Evolutionary conservation across 1,140 invertebrate species (phyloP), one percentile per base, ranked within the genome.

Genomic region (Drosophila yakuba): DNA sequence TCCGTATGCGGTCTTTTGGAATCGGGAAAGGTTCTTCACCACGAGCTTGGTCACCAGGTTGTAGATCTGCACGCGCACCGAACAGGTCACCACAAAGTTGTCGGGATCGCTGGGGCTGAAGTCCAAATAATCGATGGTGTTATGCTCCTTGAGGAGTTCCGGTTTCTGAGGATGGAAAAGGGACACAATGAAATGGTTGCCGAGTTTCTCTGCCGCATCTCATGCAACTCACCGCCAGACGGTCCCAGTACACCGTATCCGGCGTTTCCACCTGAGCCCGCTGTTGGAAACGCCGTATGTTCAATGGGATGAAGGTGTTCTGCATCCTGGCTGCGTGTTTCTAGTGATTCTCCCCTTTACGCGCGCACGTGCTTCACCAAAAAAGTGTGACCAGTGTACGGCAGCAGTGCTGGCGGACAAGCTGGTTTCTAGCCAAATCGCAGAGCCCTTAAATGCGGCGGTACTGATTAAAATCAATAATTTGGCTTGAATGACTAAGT

Each of bases 31-130:
- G 91, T 97, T 98, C 90, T 97, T 97, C 1, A 95, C 94, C 0
- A 96, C 95, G 61, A 97, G 93, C 93, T 97, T 97, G 44, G 96
- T 98, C 35, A 97, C 95, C 8, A 97, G 95, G 93, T 97, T 97
- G 91, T 98, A 98, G n/a, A 98, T 93, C 92, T 98, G 97, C 80
- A 98, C 96, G 91, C 97, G 94, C 8, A 97, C 96, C 1, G 97
- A 98, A 92, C 96, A 98, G 48, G 98, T 97, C 6, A 98, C 96
- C 12, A 97, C 97, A 94, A 98, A 97, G 91, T 97, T 95, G 93
- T 98, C 94, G 1, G 97, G 97, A 82, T 97, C 95, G 14, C 95
- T 93, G 7, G 97, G 96, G 80, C 97, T 97, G 91, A 99, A 98
- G 91, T 98, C 96, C 55, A 99, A 95, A 83, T 97, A 96, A 91